Base-by-base conservation (phyloP, 2,113 vertebrate species). In the Ameiurus melas region DNA sequence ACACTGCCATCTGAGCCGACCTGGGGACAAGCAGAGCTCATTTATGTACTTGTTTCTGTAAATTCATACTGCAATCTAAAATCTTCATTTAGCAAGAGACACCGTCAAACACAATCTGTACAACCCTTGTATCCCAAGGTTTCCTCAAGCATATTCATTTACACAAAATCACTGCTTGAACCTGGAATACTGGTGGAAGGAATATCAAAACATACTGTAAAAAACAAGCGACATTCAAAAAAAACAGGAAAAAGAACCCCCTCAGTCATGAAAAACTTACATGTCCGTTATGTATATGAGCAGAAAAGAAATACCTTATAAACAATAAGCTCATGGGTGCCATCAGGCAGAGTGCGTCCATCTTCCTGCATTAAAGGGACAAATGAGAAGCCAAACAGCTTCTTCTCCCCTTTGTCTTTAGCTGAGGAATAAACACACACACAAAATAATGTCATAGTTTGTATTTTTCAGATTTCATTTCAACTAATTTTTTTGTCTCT, bases 341-440 rank as follows among this genome's bases (percentile, higher is more conserved):
- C 97, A 92, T 99, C 98, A 86, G 98, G 98, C 91, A 99, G 94
- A n/a, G 98, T 99, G 90, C 97, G 96, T 47, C 98, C 98, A 86
- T 99, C 98, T 93, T 99, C 98, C 92, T 99, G 98, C 98, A 99
- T 99, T 93, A 99, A 95, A 5, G 98, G 98, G 81, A 99, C 94
- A 83, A 99, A 99, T 85, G 98, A 99, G 95, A 98, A 99, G 33
- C 98, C 98, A 91, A 99, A 99, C 93, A 99, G 95, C 95, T 99
- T 99, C 96, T 99, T 99, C 95, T 99, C 98, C 43, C 97, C 98
- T 91, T 99, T 99, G 94, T 99, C 98, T 95, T 99, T 99, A 12
- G 98, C 98, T 99, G 94, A 90, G 53, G 81, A 89, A 91, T 70
- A 94, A 83, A 93, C 87, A 87, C 25, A 53, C 17, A 87, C n/a